Conservation (phyloP, 1,140 invertebrate genomes). For the Scylla paramamosain region DNA sequence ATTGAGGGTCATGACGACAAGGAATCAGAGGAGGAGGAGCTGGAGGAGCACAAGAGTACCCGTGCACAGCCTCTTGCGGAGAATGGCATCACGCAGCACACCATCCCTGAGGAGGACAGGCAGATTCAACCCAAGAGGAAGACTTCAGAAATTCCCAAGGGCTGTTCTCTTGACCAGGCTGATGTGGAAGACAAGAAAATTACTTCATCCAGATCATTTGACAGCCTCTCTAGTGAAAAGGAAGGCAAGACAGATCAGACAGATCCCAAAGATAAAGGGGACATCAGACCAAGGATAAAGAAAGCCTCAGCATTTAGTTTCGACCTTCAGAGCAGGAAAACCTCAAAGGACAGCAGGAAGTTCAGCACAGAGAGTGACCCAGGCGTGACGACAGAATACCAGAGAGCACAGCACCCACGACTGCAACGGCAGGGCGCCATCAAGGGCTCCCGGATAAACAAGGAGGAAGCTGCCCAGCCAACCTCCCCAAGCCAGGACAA, state of each 20-base stretch:
- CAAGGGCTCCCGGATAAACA: constrained; percentile 31
- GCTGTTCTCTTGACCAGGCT: neutral
- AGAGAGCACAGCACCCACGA: neutral
- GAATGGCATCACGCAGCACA: neutral
- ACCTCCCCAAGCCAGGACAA: neutral
- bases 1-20: constrained; percentile 75
- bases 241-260: no score
- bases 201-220: neutral
- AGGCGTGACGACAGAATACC: constrained; percentile 39
- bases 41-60: neutral
- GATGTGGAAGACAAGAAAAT: neutral
- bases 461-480: neutral
- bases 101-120: neutral
- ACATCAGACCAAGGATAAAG: neutral
- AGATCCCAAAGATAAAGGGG: neutral
- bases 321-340: constrained; percentile 50
- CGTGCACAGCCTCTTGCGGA: neutral
- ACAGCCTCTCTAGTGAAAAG: neutral
- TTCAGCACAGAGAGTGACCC: constrained; percentile 74
- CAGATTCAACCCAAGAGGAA: neutral
- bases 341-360: constrained; percentile 59
- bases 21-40: constrained; percentile 54
- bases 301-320: constrained; percentile 44
- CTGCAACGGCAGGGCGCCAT: constrained; percentile 68
- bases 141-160: neutral